These are phyloP conservation scores for Tamias sibiricus DNA, from an alignment of 2,113 vertebrate genomes.

Conservation along the genomic window DNA sequence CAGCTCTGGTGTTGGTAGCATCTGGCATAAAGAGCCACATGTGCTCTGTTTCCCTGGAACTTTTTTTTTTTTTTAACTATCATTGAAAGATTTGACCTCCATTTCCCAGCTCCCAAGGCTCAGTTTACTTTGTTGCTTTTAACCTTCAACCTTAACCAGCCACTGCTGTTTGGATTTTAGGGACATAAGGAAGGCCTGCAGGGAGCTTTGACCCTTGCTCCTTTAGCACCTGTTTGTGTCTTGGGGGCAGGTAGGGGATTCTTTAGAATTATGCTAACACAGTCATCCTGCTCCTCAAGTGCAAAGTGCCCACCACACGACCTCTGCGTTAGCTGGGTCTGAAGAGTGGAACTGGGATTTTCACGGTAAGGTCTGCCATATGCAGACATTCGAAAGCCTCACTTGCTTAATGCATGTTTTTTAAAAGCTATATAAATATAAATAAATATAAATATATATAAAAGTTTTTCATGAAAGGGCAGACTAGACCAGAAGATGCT, in stretches of 20 bases:
- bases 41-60: background rate
- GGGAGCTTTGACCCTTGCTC: background rate
- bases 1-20: background rate
- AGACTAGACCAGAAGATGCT: slow-evolving; percentile 25
- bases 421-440: slow-evolving; percentile 19
- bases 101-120: background rate
- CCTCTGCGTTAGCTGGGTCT: background rate
- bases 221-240: background rate
- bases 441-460: slow-evolving; percentile 46
- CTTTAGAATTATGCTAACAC: slow-evolving; percentile 11
- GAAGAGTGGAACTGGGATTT: background rate
- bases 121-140: background rate
- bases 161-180: background rate
- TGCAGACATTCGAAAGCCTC: background rate
- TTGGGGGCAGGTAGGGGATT: background rate
- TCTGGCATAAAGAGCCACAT: background rate
- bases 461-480: slow-evolving; percentile 59
- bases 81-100: background rate
- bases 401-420: slow-evolving; percentile 57
- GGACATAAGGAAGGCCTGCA: background rate
- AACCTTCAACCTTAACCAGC: background rate
- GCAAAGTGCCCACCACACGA: background rate
- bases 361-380: background rate
- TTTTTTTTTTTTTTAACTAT: background rate
- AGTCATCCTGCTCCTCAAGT: background rate